Evolutionary conservation across 2,113 vertebrate genomes (phyloP).

Genomic region (Anarrhichthys ocellatus): DNA sequence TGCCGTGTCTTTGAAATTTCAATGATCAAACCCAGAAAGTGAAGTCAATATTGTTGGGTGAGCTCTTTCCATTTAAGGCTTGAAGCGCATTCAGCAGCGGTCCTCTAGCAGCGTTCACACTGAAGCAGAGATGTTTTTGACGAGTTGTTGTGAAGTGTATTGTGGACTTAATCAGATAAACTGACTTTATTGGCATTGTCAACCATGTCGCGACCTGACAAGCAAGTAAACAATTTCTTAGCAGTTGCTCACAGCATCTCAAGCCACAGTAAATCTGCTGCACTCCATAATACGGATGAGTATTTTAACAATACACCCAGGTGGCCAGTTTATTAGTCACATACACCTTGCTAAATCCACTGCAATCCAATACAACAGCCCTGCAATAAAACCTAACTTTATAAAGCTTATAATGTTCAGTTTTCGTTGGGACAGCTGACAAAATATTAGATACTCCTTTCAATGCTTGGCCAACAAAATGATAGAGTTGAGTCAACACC

Average conservation of each 20-base stretch:
- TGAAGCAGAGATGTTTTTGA: background rate
- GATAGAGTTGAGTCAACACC: conserved; percentile 8
- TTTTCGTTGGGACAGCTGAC: background rate
- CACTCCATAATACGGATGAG: conserved; percentile 8
- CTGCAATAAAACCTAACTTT: conserved; percentile 36
- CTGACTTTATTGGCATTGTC: conserved; percentile 2
- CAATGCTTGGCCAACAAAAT: background rate
- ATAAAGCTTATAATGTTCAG: conserved; percentile 27
- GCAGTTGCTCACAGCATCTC: conserved; percentile 4
- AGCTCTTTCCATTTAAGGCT: conserved; percentile 22
- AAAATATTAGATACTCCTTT: conserved; percentile 16
- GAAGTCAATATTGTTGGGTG: conserved; percentile 12
- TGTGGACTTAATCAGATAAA: conserved; percentile 22
- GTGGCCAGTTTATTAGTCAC: conserved; percentile 18
- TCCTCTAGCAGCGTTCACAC: background rate
- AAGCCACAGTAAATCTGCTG: conserved; percentile 8
- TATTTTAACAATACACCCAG: conserved; percentile 26
- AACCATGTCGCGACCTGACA: conserved; percentile 9
- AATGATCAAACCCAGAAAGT: background rate
- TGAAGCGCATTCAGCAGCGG: background rate
- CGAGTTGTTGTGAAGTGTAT: conserved; percentile 7
- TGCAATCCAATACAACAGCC: background rate
- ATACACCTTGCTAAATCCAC: conserved; percentile 14
- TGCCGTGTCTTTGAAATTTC: background rate
- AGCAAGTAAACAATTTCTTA: conserved; percentile 21